phyloP scores from a whole-genome alignment of 2,797 vertebrate genomes.

The Argyrosomus regius region DNA sequence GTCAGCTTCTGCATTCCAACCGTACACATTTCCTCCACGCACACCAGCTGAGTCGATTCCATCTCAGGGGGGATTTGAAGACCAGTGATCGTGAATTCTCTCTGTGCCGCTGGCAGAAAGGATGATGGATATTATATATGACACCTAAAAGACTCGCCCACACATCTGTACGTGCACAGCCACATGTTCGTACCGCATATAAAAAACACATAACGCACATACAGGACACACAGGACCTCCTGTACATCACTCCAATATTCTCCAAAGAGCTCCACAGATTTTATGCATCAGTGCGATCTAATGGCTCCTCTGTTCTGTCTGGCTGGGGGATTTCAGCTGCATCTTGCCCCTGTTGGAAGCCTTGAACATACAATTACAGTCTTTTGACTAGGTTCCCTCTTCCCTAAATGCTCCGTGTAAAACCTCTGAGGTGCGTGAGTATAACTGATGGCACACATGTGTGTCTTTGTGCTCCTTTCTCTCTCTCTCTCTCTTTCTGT shows the following conservation, averaged over 20 bases:
- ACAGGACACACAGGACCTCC: conserved; percentile 46
- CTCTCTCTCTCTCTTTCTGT: conserved; percentile 14
- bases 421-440: conserved; percentile 61
- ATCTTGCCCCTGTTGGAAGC: conserved; percentile 52
- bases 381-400: conserved; percentile 49
- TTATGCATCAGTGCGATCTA: conserved; percentile 68
- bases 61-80: conserved; percentile 64
- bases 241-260: conserved; percentile 50
- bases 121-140: conserved; percentile 67
- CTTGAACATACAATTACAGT: conserved; percentile 71
- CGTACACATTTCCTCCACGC: conserved; percentile 52
- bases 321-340: conserved; percentile 61
- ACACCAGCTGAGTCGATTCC: conserved; percentile 42
- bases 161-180: conserved; percentile 33
- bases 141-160: conserved; percentile 67
- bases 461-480: conserved; percentile 17
- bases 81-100: conserved; percentile 72
- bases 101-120: conserved; percentile 55
- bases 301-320: conserved; percentile 61
- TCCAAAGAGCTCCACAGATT: conserved; percentile 59
- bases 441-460: conserved; percentile 34
- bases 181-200: conserved; percentile 15
- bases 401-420: conserved; percentile 55
- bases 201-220: conserved; percentile 34
- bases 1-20: conserved; percentile 54